Percentiles rank a stretch among this genome's conserved stretches.
Conservation (phyloP, 2,888 invertebrate genomes). For the Macaria liturata region DNA sequence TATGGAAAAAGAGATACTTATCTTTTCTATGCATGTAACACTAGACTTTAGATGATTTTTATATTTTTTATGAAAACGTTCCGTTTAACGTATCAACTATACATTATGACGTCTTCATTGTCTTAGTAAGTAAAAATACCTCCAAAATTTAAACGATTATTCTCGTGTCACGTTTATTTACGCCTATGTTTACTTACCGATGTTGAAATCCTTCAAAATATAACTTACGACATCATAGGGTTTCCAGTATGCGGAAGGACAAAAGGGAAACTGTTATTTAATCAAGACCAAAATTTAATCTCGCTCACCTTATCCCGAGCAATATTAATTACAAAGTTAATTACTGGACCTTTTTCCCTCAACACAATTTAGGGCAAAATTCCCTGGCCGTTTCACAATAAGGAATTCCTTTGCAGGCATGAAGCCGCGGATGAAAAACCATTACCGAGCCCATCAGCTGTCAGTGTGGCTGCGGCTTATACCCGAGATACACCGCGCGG, state of each 20-base stretch:
- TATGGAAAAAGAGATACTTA: too few relatives aligned
- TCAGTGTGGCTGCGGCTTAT: constrained; percentile 97
- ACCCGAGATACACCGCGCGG: constrained; percentile 94
- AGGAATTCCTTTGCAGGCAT: constrained; percentile 86
- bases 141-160: too few relatives aligned
- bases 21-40: too few relatives aligned
- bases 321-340: constrained; percentile 56
- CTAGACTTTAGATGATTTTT: too few relatives aligned
- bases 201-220: too few relatives aligned
- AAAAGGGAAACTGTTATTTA: constrained; percentile 25
- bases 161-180: too few relatives aligned
- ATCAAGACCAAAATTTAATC: constrained; percentile 47
- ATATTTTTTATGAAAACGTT: too few relatives aligned
- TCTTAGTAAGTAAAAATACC: too few relatives aligned
- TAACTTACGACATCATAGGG: too few relatives aligned
- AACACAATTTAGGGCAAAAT: constrained; percentile 41
- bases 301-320: constrained; percentile 39
- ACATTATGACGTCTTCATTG: too few relatives aligned
- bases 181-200: too few relatives aligned
- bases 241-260: constrained; percentile 14
- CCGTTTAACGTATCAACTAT: too few relatives aligned
- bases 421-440: constrained; percentile 96
- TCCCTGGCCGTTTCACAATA: constrained; percentile 50
- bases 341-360: constrained; percentile 49
- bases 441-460: constrained; percentile 97